Conservation (phyloP, 2,797 vertebrate genomes). For the Myiotriccus ornatus region DNA sequence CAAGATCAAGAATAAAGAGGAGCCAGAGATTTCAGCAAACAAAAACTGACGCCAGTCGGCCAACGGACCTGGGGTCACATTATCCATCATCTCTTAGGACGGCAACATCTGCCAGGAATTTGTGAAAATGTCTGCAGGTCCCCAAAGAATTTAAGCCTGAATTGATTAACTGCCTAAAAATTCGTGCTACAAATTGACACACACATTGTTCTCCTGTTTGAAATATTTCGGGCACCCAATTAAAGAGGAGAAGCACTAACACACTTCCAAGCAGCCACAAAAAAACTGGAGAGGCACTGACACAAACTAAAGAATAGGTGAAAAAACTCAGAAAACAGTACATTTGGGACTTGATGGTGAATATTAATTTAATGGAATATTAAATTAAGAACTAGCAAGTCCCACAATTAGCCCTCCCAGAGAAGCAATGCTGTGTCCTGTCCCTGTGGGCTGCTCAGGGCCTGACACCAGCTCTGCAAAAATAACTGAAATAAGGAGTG, state of each 20-base stretch:
- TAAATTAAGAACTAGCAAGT: not conserved
- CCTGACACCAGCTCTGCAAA: not conserved
- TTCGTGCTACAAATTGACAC: not conserved
- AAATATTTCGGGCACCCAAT: not conserved
- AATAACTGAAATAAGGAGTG: not conserved
- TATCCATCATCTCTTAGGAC: conserved; percentile 19
- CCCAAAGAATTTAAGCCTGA: not conserved
- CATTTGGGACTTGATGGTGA: not conserved
- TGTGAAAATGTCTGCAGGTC: conserved; percentile 37
- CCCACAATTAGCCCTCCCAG: not conserved
- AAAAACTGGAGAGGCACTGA: not conserved
- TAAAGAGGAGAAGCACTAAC: not conserved
- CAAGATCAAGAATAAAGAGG: not conserved
- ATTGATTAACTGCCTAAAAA: conserved; percentile 49
- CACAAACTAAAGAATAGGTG: not conserved
- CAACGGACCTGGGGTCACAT: not conserved
- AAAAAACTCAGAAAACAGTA: not conserved
- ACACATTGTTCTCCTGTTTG: not conserved
- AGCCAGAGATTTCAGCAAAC: conserved; percentile 11
- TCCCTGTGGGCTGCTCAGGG: not conserved
- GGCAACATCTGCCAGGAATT: conserved; percentile 41
- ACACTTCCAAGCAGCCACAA: not conserved
- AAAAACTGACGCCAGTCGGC: not conserved
- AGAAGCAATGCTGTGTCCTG: not conserved
- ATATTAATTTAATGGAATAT: not conserved